A percentile compares a stretch with the other conserved stretches of the same genome.
Evolutionary conservation across 2,113 vertebrate species (phyloP).

Genomic region (Calidris pugnax): DNA sequence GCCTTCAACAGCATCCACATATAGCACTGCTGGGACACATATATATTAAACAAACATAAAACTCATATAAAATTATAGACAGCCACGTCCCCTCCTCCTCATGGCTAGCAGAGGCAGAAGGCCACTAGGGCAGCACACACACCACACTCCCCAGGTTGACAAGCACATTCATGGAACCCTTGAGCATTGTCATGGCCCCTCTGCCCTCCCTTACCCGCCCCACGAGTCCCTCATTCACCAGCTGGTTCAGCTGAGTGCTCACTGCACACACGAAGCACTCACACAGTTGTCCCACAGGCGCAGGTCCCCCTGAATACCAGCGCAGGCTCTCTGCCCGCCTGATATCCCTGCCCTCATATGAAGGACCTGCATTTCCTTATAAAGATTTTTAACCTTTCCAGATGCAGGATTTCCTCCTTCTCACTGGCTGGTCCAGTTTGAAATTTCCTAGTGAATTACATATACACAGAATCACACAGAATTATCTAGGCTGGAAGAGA

Average conservation of each 20-base stretch:
- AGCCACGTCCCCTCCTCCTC: rapidly evolving
- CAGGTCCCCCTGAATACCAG: rapidly evolving
- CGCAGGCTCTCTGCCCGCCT: rapidly evolving
- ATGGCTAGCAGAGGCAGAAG: background rate
- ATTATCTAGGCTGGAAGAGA: too few species aligned
- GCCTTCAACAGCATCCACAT: background rate
- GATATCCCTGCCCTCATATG: background rate
- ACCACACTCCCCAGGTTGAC: background rate
- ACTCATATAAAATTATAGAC: background rate
- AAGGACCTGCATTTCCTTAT: background rate
- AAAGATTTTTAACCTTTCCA: background rate
- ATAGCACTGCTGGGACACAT: background rate
- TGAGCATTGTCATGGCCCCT: rapidly evolving
- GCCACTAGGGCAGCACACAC: background rate
- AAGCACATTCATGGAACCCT: rapidly evolving
- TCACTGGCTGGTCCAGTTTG: background rate
- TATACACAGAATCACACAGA: too few species aligned
- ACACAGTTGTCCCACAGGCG: rapidly evolving
- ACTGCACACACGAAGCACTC: rapidly evolving
- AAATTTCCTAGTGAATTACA: background rate
- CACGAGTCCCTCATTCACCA: rapidly evolving
- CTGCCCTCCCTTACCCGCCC: rapidly evolving
- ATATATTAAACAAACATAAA: background rate
- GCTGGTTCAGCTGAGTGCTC: background rate
- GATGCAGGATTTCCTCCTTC: background rate